phyloP scores from a whole-genome alignment of 2,113 vertebrate genomes.

The Python bivittatus region DNA sequence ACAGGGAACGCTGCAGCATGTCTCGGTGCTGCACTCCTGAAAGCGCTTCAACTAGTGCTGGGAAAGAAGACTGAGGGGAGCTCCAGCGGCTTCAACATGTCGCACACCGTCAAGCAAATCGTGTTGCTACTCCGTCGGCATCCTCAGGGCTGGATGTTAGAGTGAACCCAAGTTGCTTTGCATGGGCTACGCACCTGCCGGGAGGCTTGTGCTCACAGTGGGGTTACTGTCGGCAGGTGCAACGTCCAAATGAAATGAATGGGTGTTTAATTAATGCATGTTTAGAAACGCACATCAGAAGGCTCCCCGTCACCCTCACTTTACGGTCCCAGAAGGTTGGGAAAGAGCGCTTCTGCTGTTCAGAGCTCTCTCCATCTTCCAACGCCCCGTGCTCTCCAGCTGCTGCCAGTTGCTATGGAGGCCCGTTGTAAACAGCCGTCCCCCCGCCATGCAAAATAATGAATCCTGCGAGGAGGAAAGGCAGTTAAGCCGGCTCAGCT shows the following conservation, averaged over 20 bases:
- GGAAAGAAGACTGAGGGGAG: neutral
- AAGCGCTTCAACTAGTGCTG: neutral
- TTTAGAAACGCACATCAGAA: neutral
- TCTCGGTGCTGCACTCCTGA: neutral
- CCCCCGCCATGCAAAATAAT: neutral
- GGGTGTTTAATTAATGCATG: neutral
- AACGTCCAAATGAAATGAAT: neutral
- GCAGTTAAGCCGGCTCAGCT: neutral
- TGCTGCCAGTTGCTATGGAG: conserved; percentile 17
- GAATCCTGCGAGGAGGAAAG: neutral
- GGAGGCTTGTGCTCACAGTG: neutral
- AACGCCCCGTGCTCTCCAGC: neutral
- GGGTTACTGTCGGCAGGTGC: neutral
- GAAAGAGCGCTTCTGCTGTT: neutral
- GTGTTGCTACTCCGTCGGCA: neutral
- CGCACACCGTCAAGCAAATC: neutral
- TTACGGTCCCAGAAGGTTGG: neutral
- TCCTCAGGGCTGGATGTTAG: neutral
- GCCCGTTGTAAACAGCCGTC: neutral
- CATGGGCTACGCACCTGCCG: neutral
- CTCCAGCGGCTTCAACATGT: neutral
- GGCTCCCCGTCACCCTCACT: neutral
- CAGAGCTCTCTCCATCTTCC: neutral
- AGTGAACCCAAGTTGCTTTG: neutral
- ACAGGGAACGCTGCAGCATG: neutral